These are phyloP conservation scores for Siphonodentalium dalli DNA, from an alignment of 2,888 invertebrate genomes.

Conservation along the genomic window DNA sequence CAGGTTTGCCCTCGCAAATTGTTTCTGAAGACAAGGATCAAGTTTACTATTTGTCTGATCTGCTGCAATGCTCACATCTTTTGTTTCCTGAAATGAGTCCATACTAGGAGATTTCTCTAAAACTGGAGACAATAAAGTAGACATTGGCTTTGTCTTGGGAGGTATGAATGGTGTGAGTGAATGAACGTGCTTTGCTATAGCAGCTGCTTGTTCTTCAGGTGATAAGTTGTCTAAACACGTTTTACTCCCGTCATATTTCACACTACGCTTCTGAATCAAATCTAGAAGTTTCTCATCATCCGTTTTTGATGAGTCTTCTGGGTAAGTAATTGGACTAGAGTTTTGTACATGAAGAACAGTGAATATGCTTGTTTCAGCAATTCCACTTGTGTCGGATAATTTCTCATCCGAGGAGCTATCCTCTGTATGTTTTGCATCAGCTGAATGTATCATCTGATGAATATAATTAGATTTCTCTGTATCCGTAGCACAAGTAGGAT, in stretches of 20 bases:
- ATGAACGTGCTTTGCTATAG: conserved; percentile 43
- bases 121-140: conserved; percentile 44
- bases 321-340: not conserved
- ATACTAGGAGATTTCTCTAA: conserved; percentile 32
- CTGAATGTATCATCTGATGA: too few species aligned
- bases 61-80: too few species aligned
- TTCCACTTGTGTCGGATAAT: too few species aligned
- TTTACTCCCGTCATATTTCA: conserved; percentile 28
- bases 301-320: conserved; percentile 41
- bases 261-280: conserved; percentile 34
- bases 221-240: conserved; percentile 29
- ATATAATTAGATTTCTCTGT: too few species aligned
- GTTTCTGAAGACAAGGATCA: conserved; percentile 34
- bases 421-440: too few species aligned
- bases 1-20: conserved; percentile 35
- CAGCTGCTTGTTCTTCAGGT: conserved; percentile 43
- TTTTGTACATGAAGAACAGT: conserved; percentile 47
- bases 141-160: conserved; percentile 47
- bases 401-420: too few species aligned
- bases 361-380: too few species aligned
- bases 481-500: too few species aligned
- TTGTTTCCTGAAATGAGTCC: too few species aligned
- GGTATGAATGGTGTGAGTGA: conserved; percentile 51
- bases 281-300: conserved; percentile 58
- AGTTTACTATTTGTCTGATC: not conserved